Conservation (phyloP, 2,797 vertebrate genomes). For the Mustela erminea region DNA sequence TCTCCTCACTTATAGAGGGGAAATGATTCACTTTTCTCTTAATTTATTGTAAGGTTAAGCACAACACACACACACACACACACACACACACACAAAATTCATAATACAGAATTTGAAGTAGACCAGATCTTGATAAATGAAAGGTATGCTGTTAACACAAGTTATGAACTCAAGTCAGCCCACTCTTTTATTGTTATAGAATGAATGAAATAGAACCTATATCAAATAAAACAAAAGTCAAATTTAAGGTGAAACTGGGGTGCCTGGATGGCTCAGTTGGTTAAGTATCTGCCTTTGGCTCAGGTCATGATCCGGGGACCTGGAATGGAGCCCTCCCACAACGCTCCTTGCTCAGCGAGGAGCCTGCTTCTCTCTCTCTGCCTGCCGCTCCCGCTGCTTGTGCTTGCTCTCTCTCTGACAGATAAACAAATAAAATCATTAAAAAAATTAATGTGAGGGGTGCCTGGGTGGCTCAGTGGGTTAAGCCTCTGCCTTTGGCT, state of each 20-base stretch:
- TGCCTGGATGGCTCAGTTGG: no score
- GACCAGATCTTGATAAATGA: background rate
- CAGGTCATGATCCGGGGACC: no score
- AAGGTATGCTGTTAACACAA: background rate
- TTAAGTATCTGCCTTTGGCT: no score
- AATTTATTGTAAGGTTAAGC: background rate
- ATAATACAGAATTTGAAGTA: background rate
- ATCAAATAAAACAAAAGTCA: constrained; percentile 28
- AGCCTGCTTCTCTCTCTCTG: no score
- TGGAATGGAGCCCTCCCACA: no score
- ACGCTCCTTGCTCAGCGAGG: no score
- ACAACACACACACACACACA: background rate
- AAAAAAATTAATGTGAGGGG: background rate
- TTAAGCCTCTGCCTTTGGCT: no score
- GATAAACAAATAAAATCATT: no score
- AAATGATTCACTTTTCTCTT: background rate
- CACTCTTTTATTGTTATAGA: background rate
- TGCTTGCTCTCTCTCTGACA: background rate
- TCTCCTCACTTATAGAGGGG: background rate
- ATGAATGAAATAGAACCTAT: background rate
- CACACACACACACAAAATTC: background rate
- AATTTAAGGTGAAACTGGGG: no score
- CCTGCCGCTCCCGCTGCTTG: no score
- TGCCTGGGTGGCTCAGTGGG: no score
- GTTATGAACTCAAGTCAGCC: background rate